Evolutionary conservation across 2,113 vertebrate genomes (phyloP).

Genomic region (Sylvilagus bachmani): DNA sequence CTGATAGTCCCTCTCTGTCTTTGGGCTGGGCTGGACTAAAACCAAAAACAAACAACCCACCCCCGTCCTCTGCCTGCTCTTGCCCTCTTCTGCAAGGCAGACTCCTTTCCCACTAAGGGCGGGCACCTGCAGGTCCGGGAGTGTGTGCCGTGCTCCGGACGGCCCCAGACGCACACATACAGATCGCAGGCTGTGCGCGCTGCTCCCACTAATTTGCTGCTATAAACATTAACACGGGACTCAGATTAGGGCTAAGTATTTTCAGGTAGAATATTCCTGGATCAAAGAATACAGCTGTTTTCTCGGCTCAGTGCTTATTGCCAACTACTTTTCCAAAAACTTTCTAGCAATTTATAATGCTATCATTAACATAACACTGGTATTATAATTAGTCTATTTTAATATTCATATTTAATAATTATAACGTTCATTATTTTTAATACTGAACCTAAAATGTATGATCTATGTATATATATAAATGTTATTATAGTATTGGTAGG

Average conservation of each 20-base stretch:
- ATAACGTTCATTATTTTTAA: neutral
- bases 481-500: neutral
- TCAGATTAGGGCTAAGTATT: neutral
- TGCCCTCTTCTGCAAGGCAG: neutral
- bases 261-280: neutral
- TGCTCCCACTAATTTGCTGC: neutral
- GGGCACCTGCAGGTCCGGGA: too few relatives aligned
- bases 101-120: too few relatives aligned
- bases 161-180: neutral
- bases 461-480: neutral
- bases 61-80: neutral
- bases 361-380: neutral
- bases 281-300: neutral
- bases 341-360: neutral
- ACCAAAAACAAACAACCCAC: neutral
- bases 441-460: neutral
- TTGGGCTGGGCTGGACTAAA: neutral
- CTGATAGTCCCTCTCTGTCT: neutral
- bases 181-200: neutral
- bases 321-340: slow-evolving; percentile 12
- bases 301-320: neutral
- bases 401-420: neutral
- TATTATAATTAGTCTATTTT: neutral
- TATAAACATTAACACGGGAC: neutral
- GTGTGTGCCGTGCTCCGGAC: neutral